phyloP scores from a whole-genome alignment of 2,888 invertebrate genomes.

The Amiota mariae region DNA sequence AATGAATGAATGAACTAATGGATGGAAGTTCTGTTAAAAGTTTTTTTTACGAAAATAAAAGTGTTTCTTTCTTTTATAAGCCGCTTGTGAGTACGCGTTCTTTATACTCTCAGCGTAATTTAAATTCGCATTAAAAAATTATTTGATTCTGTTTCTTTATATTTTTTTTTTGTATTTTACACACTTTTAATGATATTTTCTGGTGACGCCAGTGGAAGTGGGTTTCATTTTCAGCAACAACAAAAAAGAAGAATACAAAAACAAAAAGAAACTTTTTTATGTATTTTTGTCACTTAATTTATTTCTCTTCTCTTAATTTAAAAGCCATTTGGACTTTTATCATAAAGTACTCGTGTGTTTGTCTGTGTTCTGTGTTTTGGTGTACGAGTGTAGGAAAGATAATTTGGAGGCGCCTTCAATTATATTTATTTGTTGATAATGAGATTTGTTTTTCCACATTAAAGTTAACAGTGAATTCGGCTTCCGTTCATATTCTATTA shows the following conservation, averaged over 20 bases:
- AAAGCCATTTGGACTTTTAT: slow-evolving; percentile 22
- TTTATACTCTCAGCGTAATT: slow-evolving; percentile 15
- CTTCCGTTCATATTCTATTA: no score
- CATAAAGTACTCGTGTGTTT: neutral
- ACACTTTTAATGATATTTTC: slow-evolving; percentile 27
- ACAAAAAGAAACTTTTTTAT: neutral
- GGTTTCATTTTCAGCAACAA: no score
- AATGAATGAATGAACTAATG: no score
- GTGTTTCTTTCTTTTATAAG: slow-evolving; percentile 1
- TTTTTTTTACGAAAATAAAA: slow-evolving; percentile 15
- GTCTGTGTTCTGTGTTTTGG: no score
- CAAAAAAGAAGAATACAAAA: neutral
- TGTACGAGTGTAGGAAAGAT: neutral
- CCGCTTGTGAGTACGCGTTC: slow-evolving; percentile 10
- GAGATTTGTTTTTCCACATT: no score
- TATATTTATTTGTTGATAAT: neutral
- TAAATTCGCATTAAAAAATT: slow-evolving; percentile 28
- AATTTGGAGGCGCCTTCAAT: neutral
- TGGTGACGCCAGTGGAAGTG: neutral
- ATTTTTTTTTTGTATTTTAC: slow-evolving; percentile 4
- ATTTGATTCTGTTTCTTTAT: slow-evolving; percentile 17
- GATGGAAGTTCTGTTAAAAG: slow-evolving; percentile 1
- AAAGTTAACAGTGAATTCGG: neutral
- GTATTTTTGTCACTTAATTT: slow-evolving; percentile 20
- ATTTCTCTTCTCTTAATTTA: slow-evolving; percentile 8